Conservation (phyloP, 2,888 invertebrate species). For the Parnassius apollo region DNA sequence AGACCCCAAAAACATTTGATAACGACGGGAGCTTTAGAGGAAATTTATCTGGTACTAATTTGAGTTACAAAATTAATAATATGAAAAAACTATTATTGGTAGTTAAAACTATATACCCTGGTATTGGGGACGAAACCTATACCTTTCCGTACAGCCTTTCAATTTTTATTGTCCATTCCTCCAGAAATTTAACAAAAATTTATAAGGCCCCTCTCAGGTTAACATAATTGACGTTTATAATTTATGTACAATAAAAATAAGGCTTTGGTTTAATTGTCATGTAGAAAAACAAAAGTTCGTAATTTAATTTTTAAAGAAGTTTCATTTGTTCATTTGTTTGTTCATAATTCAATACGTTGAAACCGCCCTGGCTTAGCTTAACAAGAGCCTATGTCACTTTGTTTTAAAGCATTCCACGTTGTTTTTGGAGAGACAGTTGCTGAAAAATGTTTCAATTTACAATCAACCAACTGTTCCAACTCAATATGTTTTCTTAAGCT, state of each 20-base stretch:
- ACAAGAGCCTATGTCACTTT: too few relatives aligned
- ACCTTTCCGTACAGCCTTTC: slow-evolving; percentile 69
- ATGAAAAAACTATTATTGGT: slow-evolving; percentile 40
- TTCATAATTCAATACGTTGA: too few relatives aligned
- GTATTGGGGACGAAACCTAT: slow-evolving; percentile 67
- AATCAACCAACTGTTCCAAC: too few relatives aligned
- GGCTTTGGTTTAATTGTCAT: slow-evolving; percentile 5
- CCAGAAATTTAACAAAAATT: slow-evolving; percentile 34
- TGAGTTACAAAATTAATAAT: neutral
- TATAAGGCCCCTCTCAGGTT: slow-evolving; percentile 26
- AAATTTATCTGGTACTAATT: neutral
- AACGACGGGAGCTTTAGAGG: neutral
- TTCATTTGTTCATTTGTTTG: neutral
- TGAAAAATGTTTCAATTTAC: too few relatives aligned
- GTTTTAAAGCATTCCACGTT: too few relatives aligned
- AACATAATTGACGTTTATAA: neutral
- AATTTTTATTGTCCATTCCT: slow-evolving; percentile 73
- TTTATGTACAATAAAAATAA: slow-evolving; percentile 12
- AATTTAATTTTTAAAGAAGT: neutral
- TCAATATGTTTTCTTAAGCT: too few relatives aligned
- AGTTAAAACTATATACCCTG: slow-evolving; percentile 75
- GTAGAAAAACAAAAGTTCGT: neutral
- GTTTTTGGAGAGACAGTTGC: too few relatives aligned
- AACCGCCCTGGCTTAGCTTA: too few relatives aligned
- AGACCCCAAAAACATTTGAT: neutral